phyloP scores from a whole-genome alignment of 2,888 invertebrate species.

The Graphium colonna region DNA sequence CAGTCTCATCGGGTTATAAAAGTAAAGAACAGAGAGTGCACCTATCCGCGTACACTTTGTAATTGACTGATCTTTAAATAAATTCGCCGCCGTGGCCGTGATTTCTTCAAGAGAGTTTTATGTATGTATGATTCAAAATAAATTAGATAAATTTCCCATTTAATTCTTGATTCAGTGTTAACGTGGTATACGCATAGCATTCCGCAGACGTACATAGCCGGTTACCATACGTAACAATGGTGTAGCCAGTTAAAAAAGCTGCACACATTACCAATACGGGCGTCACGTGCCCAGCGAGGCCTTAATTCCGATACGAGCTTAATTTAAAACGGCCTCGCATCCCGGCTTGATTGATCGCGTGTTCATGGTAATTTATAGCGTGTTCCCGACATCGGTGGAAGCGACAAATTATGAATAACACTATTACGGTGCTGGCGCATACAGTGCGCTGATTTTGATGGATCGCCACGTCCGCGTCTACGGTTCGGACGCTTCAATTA shows the following conservation, averaged over 20 bases:
- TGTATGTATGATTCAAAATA: too few relatives aligned
- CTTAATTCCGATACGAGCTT: constrained; percentile 35
- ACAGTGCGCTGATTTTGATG: constrained; percentile 39
- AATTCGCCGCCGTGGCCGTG: too few relatives aligned
- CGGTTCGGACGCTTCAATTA: neutral
- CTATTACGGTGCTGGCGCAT: constrained; percentile 38
- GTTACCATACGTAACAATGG: neutral
- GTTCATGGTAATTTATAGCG: constrained; percentile 42
- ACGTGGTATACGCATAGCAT: too few relatives aligned
- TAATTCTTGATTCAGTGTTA: too few relatives aligned
- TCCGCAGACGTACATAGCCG: too few relatives aligned
- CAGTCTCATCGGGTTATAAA: too few relatives aligned
- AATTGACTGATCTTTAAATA: too few relatives aligned
- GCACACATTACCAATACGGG: neutral
- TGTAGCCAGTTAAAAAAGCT: neutral
- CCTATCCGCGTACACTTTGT: too few relatives aligned
- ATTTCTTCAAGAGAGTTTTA: too few relatives aligned
- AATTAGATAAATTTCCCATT: neutral
- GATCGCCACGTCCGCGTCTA: constrained; percentile 34
- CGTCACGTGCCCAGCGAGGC: constrained; percentile 11
- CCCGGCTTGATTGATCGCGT: constrained; percentile 47
- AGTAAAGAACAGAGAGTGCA: too few relatives aligned
- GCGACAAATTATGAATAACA: constrained; percentile 62
- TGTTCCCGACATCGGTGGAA: constrained; percentile 28
- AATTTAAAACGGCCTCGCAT: constrained; percentile 38